Conservation (phyloP, 2,113 vertebrate species). For the Nothocercus julius region DNA sequence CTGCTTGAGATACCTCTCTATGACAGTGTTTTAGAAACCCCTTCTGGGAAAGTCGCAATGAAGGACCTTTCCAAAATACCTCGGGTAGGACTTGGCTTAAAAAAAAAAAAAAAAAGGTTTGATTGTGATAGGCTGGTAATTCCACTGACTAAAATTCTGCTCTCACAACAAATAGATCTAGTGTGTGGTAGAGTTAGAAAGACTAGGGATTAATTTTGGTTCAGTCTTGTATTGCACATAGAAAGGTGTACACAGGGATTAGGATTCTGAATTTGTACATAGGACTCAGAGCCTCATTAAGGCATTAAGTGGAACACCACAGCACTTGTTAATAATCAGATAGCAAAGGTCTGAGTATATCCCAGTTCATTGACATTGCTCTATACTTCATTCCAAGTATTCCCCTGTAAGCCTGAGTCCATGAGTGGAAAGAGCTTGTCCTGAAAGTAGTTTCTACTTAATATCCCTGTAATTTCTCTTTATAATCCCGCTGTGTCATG, state of each 20-base stretch:
- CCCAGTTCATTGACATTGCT: neutral
- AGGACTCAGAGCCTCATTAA: neutral
- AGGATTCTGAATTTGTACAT: neutral
- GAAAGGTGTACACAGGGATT: neutral
- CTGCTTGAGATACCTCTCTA: neutral
- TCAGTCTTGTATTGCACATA: neutral
- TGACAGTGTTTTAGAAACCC: neutral
- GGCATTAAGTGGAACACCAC: neutral
- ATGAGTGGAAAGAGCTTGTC: neutral
- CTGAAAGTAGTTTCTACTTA: conserved; percentile 16
- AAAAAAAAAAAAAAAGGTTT: neutral
- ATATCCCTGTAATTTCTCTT: conserved; percentile 5
- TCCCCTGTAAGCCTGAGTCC: neutral
- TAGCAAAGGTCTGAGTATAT: neutral
- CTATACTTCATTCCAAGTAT: neutral
- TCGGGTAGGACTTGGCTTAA: neutral
- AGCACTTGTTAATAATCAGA: neutral
- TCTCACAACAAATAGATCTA: neutral
- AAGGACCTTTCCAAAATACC: neutral
- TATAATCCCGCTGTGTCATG: neutral
- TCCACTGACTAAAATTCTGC: neutral
- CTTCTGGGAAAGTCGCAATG: neutral
- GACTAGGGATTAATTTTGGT: neutral
- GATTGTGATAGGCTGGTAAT: neutral
- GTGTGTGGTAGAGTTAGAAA: neutral